phyloP scores from a whole-genome alignment of 2,113 vertebrate genomes.

The Brachyistius frenatus region DNA sequence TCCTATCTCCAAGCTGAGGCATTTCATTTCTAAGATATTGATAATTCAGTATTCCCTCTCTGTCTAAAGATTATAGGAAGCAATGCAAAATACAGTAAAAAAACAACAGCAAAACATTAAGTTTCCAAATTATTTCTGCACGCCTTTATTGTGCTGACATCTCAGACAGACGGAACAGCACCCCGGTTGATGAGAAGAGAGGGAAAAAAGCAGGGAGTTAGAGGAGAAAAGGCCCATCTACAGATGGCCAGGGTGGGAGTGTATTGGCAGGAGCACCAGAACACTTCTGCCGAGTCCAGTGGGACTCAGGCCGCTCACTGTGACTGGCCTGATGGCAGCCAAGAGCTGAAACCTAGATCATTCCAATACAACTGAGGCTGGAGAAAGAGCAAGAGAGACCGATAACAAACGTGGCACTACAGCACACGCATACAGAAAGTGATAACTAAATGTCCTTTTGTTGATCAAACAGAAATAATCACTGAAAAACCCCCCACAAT shows the following conservation, averaged over 20 bases:
- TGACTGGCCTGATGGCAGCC: constrained; percentile 75
- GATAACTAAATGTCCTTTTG: constrained; percentile 70
- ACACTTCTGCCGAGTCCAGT: constrained; percentile 83
- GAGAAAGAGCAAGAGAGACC: constrained; percentile 65
- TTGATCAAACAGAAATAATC: constrained; percentile 61
- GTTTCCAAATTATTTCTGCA: constrained; percentile 49
- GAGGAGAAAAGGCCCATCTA: constrained; percentile 78
- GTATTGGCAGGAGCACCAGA: constrained; percentile 81
- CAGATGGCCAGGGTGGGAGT: constrained; percentile 86
- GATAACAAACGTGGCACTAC: constrained; percentile 73
- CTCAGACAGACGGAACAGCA: constrained; percentile 71
- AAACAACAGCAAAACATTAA: constrained; percentile 28
- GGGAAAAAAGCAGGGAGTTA: constrained; percentile 54
- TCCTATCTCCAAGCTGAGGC: constrained; percentile 21
- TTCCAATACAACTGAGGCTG: constrained; percentile 67
- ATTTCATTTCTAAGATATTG: constrained; percentile 31
- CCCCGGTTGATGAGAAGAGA: constrained; percentile 58
- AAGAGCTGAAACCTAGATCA: constrained; percentile 78
- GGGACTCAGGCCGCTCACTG: constrained; percentile 77
- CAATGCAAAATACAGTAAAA: not conserved
- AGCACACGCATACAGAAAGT: constrained; percentile 59
- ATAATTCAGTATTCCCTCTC: constrained; percentile 42
- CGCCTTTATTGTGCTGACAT: constrained; percentile 60
- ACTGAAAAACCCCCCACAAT: constrained; percentile 28
- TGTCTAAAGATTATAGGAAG: constrained; percentile 25